Base-by-base conservation (phyloP, 2,113 vertebrate genomes). In the Cervus canadensis region DNA sequence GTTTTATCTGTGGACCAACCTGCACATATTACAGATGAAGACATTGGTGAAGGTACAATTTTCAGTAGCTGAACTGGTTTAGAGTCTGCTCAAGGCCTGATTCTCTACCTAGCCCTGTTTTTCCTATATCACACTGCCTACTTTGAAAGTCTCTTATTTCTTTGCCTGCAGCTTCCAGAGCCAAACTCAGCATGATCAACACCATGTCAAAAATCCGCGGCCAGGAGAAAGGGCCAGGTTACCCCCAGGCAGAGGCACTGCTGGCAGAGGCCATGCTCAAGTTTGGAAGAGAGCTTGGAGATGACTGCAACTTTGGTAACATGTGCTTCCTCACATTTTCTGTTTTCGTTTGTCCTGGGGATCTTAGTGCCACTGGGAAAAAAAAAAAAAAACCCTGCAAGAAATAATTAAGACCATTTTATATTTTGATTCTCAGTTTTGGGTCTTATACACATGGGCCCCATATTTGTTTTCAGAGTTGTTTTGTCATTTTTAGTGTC, bases 121-220 rank as follows among this genome's bases (percentile, higher is more conserved):
- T 54, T 36, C 11, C 82, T 33, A 2, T 59, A 5, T 36, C 76
- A 11, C 15, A 16, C 8, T 23, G 28, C 64, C 43, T 76, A 0
- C 21, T 60, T 28, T 54, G 36, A 81, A 67, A 94, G 12, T 30
- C 12, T 82, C 2, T 81, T 48, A 10, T 91, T 13, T 60, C 60
- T 96, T 43, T 98, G 23, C 91, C 94, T 97, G 23, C 98, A 99
- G 99, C 99, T 94, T 99, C 99, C 98, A 99, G 99, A 99, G 99
- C 99, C 97, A 99, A 99, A 99, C 99, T 99, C 99, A 99, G 99
- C 98, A 99, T 99, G 99, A 99, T 99, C 98, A 99, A 99, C 99
- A 99, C 99, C 91, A 99, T 99, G 99, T 99, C 99, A n/a, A 99
- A 99, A 98, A 99, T 99, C 87, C 99, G 99, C 6, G 99, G 99